Percentiles rank a stretch among this genome's conserved stretches.
These are phyloP conservation scores for Reticulitermes speratus DNA, from an alignment of 1,140 invertebrate genomes.

Conservation along the genomic window DNA sequence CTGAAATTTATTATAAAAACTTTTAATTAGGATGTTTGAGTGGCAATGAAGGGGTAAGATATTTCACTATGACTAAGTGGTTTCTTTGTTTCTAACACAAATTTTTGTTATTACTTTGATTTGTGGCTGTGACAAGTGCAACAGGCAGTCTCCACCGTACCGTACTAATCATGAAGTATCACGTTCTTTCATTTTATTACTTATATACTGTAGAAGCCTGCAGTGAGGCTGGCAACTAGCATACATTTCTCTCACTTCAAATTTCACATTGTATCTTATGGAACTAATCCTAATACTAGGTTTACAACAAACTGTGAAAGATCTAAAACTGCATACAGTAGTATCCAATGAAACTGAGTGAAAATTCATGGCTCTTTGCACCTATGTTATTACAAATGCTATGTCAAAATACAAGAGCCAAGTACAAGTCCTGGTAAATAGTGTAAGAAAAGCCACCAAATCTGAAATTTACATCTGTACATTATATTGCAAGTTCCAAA, in stretches of 20 bases:
- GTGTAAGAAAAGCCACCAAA: not conserved
- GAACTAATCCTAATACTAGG: slow-evolving; percentile 2
- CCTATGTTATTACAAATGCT: slow-evolving; percentile 8
- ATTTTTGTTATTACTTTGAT: too few species aligned
- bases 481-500: slow-evolving; percentile 12
- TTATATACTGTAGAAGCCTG: not conserved
- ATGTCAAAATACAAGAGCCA: not conserved
- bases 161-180: not conserved
- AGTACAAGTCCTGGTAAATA: not conserved
- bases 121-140: too few species aligned
- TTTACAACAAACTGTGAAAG: slow-evolving; percentile 16
- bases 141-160: too few species aligned
- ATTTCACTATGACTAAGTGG: too few species aligned
- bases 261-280: not conserved
- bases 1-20: too few species aligned
- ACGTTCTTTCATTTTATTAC: slow-evolving; percentile 8
- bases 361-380: not conserved
- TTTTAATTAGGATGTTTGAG: too few species aligned
- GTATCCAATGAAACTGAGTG: not conserved
- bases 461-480: not conserved
- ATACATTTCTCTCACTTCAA: slow-evolving; percentile 13
- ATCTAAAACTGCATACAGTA: slow-evolving; percentile 13
- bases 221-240: slow-evolving; percentile 6
- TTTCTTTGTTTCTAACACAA: too few species aligned
- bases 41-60: too few species aligned